These are phyloP conservation scores for Epizoanthus stellaris DNA, from an alignment of 92 coral and sea anemone species.

Conservation along the genomic window DNA sequence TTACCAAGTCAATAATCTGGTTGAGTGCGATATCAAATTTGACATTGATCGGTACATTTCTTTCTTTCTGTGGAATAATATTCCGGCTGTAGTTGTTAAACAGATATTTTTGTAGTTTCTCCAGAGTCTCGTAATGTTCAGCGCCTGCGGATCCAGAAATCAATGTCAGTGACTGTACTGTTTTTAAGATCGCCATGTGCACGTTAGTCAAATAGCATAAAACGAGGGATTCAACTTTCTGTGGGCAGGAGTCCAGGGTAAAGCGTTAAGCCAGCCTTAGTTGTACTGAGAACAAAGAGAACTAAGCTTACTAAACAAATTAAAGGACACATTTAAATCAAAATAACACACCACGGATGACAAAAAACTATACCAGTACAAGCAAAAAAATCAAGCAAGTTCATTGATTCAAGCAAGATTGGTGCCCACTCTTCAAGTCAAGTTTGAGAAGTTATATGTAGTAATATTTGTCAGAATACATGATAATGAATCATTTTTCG, in stretches of 20 bases:
- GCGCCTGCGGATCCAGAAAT: conserved; percentile 51
- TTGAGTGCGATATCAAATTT: conserved; percentile 85
- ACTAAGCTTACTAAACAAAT: too few species aligned
- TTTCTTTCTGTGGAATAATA: conserved; percentile 79
- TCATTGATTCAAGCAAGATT: too few species aligned
- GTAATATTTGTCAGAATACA: too few species aligned
- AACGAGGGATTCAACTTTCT: conserved; percentile 31
- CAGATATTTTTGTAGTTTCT: conserved; percentile 61
- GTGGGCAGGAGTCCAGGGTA: neutral
- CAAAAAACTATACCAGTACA: too few species aligned
- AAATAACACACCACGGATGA: too few species aligned
- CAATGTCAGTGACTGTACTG: conserved; percentile 18
- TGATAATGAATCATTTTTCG: neutral
- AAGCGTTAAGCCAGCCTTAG: neutral
- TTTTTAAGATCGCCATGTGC: neutral
- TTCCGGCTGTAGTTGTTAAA: conserved; percentile 84
- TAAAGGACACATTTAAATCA: too few species aligned
- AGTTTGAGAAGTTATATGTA: too few species aligned
- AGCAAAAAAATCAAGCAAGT: too few species aligned
- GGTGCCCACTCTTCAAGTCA: too few species aligned
- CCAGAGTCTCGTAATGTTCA: conserved; percentile 67
- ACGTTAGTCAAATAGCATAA: conserved; percentile 64
- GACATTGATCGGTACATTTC: conserved; percentile 71
- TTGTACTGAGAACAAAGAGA: neutral
- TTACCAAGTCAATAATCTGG: conserved; percentile 92